A percentile compares a stretch with the other conserved stretches of the same genome.
These are phyloP conservation scores for Callipepla californica DNA, from an alignment of 2,113 vertebrate species.

Conservation along the genomic window DNA sequence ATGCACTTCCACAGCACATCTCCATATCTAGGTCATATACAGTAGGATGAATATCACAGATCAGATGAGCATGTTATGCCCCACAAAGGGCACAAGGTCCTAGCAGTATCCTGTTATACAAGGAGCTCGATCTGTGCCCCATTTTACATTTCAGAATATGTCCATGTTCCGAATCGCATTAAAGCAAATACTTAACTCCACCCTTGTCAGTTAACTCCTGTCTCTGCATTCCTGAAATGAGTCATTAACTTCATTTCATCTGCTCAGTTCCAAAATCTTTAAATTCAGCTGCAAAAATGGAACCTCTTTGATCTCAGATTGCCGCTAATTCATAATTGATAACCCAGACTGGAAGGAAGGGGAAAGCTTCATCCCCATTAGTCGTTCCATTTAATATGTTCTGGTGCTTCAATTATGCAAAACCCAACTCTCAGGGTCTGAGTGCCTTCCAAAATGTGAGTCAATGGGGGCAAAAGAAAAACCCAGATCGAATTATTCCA, in stretches of 20 bases:
- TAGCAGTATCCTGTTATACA: background rate
- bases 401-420: constrained; percentile 65
- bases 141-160: background rate
- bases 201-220: background rate
- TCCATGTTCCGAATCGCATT: background rate
- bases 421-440: constrained; percentile 40
- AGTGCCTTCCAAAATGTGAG: constrained; percentile 52
- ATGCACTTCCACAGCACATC: rapidly evolving
- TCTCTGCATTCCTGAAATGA: constrained; percentile 41
- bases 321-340: constrained; percentile 71
- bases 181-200: constrained; percentile 5
- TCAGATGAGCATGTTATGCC: background rate
- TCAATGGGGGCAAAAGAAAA: constrained; percentile 35
- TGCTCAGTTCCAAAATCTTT: constrained; percentile 62
- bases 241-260: constrained; percentile 58
- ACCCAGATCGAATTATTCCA: constrained; percentile 34
- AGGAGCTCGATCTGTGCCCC: background rate
- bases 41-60: background rate
- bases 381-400: constrained; percentile 45
- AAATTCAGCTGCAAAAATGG: constrained; percentile 57
- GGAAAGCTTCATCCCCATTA: constrained; percentile 53
- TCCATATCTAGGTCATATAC: background rate
- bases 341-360: constrained; percentile 37
- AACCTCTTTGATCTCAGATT: constrained; percentile 69
- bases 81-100: background rate